Percentiles rank a stretch among this genome's conserved stretches.
These are phyloP conservation scores for Sebastes vulpes DNA, from an alignment of 2,797 vertebrate genomes.

Conservation along the genomic window DNA sequence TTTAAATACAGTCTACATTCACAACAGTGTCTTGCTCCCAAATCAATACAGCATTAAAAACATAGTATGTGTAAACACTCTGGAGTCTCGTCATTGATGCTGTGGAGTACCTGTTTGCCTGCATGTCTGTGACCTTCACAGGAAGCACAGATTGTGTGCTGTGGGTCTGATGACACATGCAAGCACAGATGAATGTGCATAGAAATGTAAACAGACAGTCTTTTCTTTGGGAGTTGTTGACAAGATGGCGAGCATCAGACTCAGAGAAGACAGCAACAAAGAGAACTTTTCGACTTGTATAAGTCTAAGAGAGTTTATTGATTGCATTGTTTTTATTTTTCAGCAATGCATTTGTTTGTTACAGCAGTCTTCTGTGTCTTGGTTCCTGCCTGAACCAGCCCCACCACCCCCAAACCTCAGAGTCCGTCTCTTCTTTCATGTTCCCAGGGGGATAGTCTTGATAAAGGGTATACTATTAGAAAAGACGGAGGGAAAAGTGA, in stretches of 20 bases:
- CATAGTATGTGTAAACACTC: too few relatives aligned
- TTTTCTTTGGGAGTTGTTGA: not conserved
- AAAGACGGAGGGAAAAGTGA: slow-evolving; percentile 27
- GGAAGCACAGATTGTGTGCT: not conserved
- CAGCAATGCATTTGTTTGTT: not conserved
- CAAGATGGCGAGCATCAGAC: not conserved
- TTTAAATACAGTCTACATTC: too few relatives aligned
- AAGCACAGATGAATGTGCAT: not conserved
- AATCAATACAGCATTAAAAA: not conserved
- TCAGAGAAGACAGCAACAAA: not conserved
- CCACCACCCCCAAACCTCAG: not conserved
- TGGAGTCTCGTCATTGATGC: not conserved
- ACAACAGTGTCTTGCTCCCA: not conserved
- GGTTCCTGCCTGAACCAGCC: slow-evolving; percentile 1
- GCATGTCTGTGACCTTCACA: slow-evolving; percentile 27
- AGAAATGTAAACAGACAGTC: slow-evolving; percentile 8
- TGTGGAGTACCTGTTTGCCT: slow-evolving; percentile 16
- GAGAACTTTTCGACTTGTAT: not conserved
- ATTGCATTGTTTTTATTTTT: not conserved
- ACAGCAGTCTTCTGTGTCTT: not conserved
- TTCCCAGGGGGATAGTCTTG: slow-evolving; percentile 38
- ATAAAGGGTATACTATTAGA: slow-evolving; percentile 41
- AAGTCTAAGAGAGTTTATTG: not conserved
- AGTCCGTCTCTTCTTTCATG: slow-evolving; percentile 44
- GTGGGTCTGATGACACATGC: slow-evolving; percentile 11